Conservation (phyloP, 2,113 vertebrate genomes). For the Neopipo cinnamomea region DNA sequence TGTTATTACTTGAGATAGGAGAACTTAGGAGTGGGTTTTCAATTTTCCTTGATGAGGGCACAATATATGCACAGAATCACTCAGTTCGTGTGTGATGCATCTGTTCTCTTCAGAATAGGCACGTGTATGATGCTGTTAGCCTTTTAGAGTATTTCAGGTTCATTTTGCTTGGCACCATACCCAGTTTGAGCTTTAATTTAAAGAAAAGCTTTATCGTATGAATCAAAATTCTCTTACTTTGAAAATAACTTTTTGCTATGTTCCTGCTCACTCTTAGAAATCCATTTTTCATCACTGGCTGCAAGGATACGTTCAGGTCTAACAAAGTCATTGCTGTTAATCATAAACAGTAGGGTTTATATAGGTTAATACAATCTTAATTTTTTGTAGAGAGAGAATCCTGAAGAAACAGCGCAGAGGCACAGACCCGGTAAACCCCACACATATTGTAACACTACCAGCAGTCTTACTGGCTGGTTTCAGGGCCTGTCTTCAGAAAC, state of each 20-base stretch:
- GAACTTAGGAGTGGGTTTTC: not conserved
- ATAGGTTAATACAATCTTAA: not conserved
- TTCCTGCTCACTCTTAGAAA: not conserved
- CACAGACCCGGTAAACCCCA: not conserved
- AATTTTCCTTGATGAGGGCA: not conserved
- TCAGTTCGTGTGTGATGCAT: not conserved
- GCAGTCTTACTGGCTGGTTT: not conserved
- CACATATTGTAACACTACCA: not conserved
- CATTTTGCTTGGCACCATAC: not conserved
- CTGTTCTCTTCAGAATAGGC: not conserved
- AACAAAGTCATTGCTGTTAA: not conserved
- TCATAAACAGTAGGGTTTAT: not conserved
- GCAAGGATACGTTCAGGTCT: not conserved
- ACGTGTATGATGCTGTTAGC: not conserved
- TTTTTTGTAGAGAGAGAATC: not conserved
- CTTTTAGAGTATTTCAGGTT: not conserved
- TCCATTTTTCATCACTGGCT: not conserved
- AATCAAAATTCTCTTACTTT: not conserved
- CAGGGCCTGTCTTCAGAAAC: not conserved
- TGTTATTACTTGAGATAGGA: not conserved
- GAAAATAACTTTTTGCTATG: not conserved
- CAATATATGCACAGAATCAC: accelerated
- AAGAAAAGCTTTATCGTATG: not conserved
- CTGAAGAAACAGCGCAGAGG: not conserved
- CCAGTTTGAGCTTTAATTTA: not conserved